Evolutionary conservation across 1,140 invertebrate genomes (phyloP), one percentile per base, ranked within the genome.

Genomic region (Plectrocnemia conspersa): DNA sequence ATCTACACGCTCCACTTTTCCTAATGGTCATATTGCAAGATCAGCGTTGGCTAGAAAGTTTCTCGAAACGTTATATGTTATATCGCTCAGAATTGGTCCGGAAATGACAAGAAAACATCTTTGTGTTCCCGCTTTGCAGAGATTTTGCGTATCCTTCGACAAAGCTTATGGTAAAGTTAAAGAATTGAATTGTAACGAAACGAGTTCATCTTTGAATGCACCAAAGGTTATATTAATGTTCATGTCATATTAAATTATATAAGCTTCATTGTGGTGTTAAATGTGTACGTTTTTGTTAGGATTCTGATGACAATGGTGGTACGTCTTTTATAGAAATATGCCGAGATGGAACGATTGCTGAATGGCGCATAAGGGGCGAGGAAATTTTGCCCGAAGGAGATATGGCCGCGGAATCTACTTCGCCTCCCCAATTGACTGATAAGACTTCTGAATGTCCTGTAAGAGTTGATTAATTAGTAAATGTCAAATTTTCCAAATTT

Each of bases 121-220:
- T 16, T 84, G 82, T 41, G 80, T 88, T 36, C 79, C 82, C 11
- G 76, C 81, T 3, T 67, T 90, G 42, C 81, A 84, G 66, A 78
- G 83, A 38, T 93, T 93, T 67, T 94, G 96, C 68, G 68, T 87
- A n/a, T 82, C 85, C 6, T 96, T 96, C 68, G 87, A 91, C 66
- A 89, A 88, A 73, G 84, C 88, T 13, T 80, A 82, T 48, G 78
- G 79, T 2, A 76, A 77, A n/a, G n/a, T n/a, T n/a, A n/a, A n/a
- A n/a, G n/a, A n/a, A n/a, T n/a, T n/a, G n/a, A n/a, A n/a, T 50
- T n/a, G n/a, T n/a, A n/a, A n/a, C n/a, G n/a, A n/a, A n/a, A n/a
- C n/a, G n/a, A n/a, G n/a, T n/a, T n/a, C n/a, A n/a, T n/a, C n/a
- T n/a, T n/a, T n/a, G n/a, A n/a, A n/a, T n/a, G n/a, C n/a, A n/a